phyloP scores from a whole-genome alignment of 2,888 invertebrate genomes.

The Nymphalis polychloros region DNA sequence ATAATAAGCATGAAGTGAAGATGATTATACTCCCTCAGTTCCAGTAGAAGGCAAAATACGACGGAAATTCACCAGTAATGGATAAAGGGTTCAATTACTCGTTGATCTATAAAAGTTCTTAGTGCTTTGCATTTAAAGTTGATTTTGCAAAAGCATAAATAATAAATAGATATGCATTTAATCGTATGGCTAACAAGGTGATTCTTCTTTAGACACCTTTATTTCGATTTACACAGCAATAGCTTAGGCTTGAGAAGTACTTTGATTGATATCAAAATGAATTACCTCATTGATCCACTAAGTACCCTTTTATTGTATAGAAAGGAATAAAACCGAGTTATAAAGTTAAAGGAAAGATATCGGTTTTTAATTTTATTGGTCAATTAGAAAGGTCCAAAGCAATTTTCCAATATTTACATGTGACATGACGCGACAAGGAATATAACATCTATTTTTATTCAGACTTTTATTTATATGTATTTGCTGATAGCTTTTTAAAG shows the following conservation, averaged over 20 bases:
- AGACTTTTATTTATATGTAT: too few relatives aligned
- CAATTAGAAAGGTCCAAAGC: too few relatives aligned
- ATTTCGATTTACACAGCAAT: constrained; percentile 18
- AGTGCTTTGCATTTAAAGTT: neutral
- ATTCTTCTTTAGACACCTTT: constrained; percentile 24
- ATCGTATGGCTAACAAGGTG: constrained; percentile 14
- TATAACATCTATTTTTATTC: too few relatives aligned
- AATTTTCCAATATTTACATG: too few relatives aligned
- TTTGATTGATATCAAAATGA: neutral
- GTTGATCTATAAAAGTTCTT: neutral
- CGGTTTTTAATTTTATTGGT: too few relatives aligned
- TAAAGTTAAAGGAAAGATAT: too few relatives aligned
- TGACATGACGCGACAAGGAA: too few relatives aligned
- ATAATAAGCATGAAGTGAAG: constrained; percentile 6
- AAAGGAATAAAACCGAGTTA: too few relatives aligned
- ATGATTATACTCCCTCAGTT: neutral
- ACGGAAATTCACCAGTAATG: neutral
- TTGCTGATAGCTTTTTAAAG: too few relatives aligned
- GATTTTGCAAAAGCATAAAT: neutral
- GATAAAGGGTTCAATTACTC: neutral
- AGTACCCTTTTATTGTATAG: too few relatives aligned
- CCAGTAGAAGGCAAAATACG: constrained; percentile 3
- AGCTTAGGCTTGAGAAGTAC: neutral
- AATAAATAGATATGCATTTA: neutral
- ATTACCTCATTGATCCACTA: too few relatives aligned